Percentiles rank a stretch among this genome's conserved stretches.
Evolutionary conservation across 2,888 invertebrate species (phyloP).

Genomic region (Napeogenes sylphis): DNA sequence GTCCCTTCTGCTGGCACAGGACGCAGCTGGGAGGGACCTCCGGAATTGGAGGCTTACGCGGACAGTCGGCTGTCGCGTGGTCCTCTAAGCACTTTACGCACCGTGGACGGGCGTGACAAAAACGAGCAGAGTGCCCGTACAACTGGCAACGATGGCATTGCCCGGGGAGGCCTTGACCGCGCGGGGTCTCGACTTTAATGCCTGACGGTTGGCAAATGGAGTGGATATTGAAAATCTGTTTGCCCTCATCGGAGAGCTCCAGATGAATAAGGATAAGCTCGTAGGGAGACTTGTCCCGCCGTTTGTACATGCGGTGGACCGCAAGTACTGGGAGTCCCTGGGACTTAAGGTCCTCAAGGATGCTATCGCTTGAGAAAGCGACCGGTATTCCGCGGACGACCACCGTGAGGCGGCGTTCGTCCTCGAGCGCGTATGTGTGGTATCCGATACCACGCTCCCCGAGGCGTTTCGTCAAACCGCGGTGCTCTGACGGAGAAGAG

Average conservation of each 20-base stretch:
- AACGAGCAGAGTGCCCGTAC: slow-evolving; percentile 12
- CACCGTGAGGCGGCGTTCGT: background rate
- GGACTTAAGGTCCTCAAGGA: slow-evolving; percentile 4
- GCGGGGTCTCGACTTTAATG: slow-evolving; percentile 3
- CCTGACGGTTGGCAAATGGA: slow-evolving; percentile 1
- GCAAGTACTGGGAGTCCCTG: background rate
- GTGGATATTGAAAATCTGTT: slow-evolving; percentile 10
- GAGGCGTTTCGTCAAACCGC: no score
- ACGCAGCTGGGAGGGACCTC: slow-evolving; percentile 11
- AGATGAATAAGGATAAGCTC: background rate
- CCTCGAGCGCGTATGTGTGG: slow-evolving; percentile 4
- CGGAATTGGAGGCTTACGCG: background rate
- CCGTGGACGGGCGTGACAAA: slow-evolving; percentile 12
- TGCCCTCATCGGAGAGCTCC: background rate
- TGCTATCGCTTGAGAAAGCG: background rate
- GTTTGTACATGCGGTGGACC: slow-evolving; percentile 9
- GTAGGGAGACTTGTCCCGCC: background rate
- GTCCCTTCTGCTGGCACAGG: slow-evolving; percentile 10
- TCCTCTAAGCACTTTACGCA: slow-evolving; percentile 22
- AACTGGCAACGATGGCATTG: slow-evolving; percentile 16
- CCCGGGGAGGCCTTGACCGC: background rate
- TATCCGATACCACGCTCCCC: background rate
- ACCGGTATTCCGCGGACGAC: slow-evolving; percentile 1
- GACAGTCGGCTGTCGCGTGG: slow-evolving; percentile 15
- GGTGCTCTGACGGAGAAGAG: no score